These are phyloP conservation scores for Micrasema minimum DNA, from an alignment of 1,140 invertebrate species.

Conservation along the genomic window DNA sequence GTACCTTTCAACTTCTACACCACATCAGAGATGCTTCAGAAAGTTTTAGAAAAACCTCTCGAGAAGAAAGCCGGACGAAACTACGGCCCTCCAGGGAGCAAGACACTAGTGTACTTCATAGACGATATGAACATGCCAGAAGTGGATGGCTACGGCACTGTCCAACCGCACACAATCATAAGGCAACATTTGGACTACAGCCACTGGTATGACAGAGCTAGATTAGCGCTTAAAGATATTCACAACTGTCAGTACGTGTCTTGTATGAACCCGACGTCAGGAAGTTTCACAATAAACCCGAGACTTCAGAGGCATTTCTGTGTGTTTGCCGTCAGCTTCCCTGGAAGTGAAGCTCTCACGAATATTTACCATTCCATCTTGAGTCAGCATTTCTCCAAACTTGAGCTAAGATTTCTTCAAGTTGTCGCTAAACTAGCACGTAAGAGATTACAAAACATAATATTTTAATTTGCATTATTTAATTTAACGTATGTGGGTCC, in stretches of 20 bases:
- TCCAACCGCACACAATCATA: conserved; percentile 95
- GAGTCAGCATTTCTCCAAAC: conserved; percentile 85
- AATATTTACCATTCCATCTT: conserved; percentile 91
- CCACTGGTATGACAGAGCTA: conserved; percentile 94
- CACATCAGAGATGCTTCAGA: conserved; percentile 95
- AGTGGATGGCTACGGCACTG: conserved; percentile 93
- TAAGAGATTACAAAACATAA: conserved; percentile 53
- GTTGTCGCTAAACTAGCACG: conserved; percentile 70
- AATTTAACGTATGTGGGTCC: not conserved
- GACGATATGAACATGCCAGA: conserved; percentile 99
- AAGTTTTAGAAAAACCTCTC: conserved; percentile 93
- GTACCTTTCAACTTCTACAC: conserved; percentile 98
- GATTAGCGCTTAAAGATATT: conserved; percentile 93
- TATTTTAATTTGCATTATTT: too few relatives aligned
- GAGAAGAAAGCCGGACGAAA: conserved; percentile 97
- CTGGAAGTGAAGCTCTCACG: conserved; percentile 84
- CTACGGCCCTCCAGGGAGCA: conserved; percentile 94
- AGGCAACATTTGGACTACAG: conserved; percentile 95
- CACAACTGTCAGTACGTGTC: conserved; percentile 97
- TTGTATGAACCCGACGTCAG: conserved; percentile 97
- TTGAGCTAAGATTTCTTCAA: conserved; percentile 80
- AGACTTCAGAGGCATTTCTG: conserved; percentile 93
- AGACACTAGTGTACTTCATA: conserved; percentile 95
- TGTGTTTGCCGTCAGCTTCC: conserved; percentile 94
- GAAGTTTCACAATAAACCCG: conserved; percentile 96